Evolutionary conservation across 2,888 invertebrate species (phyloP).

Genomic region (Pycnomerus fuliginosus): DNA sequence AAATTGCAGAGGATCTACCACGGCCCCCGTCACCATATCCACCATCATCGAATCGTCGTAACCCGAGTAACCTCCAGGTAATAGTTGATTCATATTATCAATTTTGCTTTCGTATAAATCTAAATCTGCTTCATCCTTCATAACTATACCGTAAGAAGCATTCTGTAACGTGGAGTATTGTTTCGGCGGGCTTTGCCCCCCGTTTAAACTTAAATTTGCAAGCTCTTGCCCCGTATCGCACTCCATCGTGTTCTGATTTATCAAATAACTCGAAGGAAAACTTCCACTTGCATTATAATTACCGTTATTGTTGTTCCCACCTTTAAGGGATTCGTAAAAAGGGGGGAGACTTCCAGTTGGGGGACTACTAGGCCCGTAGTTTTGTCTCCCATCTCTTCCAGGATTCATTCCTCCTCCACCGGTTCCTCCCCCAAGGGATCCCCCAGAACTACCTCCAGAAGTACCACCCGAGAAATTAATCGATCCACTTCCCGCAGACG

Average conservation of each 20-base stretch:
- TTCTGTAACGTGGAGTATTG: slow-evolving; percentile 75
- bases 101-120: slow-evolving; percentile 73
- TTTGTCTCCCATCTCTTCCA: slow-evolving; percentile 79
- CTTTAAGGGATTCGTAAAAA: slow-evolving; percentile 83
- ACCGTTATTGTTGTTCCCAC: slow-evolving; percentile 67
- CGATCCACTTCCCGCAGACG: slow-evolving; percentile 39
- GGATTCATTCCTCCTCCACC: slow-evolving; percentile 70
- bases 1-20: slow-evolving; percentile 82
- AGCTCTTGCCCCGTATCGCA: slow-evolving; percentile 71
- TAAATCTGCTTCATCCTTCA: slow-evolving; percentile 74
- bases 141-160: slow-evolving; percentile 74
- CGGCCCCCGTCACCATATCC: slow-evolving; percentile 72
- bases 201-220: slow-evolving; percentile 54
- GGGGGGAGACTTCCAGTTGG: slow-evolving; percentile 87
- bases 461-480: slow-evolving; percentile 38
- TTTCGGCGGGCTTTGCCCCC: slow-evolving; percentile 57
- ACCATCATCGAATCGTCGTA: slow-evolving; percentile 71
- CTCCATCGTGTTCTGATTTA: slow-evolving; percentile 67
- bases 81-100: slow-evolving; percentile 62
- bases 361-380: slow-evolving; percentile 85
- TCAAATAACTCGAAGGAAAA: slow-evolving; percentile 66
- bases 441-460: slow-evolving; percentile 38
- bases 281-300: slow-evolving; percentile 69
- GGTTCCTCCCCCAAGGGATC: slow-evolving; percentile 58
- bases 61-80: slow-evolving; percentile 58